Percentiles rank a stretch among this genome's conserved stretches.
phyloP scores from a whole-genome alignment of 2,797 vertebrate genomes.

The Pangasius krempfi region DNA sequence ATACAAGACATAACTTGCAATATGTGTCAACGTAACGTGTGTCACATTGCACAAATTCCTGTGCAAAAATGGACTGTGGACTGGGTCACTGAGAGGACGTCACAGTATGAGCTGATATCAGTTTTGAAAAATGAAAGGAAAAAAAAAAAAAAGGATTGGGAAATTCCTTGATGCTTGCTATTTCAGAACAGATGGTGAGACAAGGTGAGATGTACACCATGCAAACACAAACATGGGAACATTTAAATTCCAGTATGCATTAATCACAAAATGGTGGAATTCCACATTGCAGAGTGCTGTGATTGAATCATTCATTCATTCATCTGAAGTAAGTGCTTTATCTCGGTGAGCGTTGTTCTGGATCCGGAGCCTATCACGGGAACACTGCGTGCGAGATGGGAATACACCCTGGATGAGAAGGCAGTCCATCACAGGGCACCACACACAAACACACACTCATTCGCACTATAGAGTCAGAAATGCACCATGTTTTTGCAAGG shows the following conservation, averaged over 20 bases:
- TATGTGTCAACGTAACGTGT: background rate
- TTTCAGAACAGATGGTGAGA: conserved; percentile 14
- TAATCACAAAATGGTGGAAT: conserved; percentile 10
- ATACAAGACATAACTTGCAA: background rate
- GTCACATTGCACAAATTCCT: background rate
- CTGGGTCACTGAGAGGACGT: background rate
- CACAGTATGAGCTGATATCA: background rate
- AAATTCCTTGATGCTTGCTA: conserved; percentile 6
- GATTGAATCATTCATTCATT: background rate
- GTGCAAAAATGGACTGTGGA: background rate
- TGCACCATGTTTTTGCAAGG: background rate
- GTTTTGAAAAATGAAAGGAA: background rate
- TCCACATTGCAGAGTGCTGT: background rate
- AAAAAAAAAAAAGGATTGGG: too few species aligned
- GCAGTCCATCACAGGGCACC: background rate
- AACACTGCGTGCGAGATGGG: background rate
- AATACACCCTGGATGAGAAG: background rate
- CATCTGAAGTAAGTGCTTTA: background rate
- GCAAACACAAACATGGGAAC: background rate
- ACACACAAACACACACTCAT: background rate
- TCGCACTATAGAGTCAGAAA: background rate
- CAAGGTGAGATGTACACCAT: conserved; percentile 21
- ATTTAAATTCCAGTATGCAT: background rate
- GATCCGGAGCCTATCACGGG: background rate
- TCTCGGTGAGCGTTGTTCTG: background rate